These are phyloP conservation scores for Grus americana DNA, from an alignment of 2,113 vertebrate species.

Conservation along the genomic window DNA sequence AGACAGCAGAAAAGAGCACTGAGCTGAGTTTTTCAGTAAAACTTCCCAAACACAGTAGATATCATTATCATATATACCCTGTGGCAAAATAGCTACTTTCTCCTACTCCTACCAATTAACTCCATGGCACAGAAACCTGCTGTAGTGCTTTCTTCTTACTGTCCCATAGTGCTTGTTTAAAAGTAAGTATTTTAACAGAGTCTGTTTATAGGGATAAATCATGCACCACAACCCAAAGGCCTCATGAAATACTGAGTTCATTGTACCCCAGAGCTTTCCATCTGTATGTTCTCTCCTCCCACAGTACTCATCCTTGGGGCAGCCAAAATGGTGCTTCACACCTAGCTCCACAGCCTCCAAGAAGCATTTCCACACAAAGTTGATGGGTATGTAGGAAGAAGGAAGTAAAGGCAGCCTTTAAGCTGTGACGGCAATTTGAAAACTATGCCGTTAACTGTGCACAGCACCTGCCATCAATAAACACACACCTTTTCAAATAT, in stretches of 20 bases:
- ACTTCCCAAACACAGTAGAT: neutral
- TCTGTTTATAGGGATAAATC: neutral
- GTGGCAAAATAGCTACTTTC: neutral
- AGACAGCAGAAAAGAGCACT: neutral
- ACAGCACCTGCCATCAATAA: neutral
- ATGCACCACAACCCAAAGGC: neutral
- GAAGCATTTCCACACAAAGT: neutral
- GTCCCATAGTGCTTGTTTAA: neutral
- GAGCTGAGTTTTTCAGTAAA: neutral
- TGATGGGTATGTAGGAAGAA: neutral
- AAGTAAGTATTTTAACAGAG: neutral
- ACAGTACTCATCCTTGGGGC: neutral
- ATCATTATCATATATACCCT: too few relatives aligned
- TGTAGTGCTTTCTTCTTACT: neutral
- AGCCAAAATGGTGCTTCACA: neutral
- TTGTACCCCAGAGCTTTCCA: neutral
- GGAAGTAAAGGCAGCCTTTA: neutral
- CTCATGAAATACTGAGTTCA: neutral
- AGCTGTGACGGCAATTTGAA: neutral
- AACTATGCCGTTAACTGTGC: neutral
- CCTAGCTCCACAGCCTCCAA: neutral
- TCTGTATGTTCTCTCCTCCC: neutral
- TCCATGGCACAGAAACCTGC: neutral
- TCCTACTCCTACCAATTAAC: neutral
- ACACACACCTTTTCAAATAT: neutral